Percentiles rank a stretch among this genome's conserved stretches.
phyloP scores from a whole-genome alignment of 2,797 vertebrate genomes.

The Eulemur rubriventer region DNA sequence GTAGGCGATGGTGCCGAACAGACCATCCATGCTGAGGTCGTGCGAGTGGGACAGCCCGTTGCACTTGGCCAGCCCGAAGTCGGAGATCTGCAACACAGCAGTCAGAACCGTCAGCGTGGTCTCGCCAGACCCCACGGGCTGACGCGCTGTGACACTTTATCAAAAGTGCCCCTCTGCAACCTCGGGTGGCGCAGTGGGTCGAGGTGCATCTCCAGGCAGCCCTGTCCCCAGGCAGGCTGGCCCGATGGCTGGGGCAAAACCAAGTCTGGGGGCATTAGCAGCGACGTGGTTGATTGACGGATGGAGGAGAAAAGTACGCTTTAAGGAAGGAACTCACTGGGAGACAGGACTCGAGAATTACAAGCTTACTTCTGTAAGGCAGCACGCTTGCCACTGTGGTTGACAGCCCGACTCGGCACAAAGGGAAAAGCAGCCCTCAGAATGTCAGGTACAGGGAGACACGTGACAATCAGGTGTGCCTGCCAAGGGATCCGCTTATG shows the following conservation, averaged over 20 bases:
- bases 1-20: conserved; percentile 98
- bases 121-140: background rate
- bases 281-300: fast-evolving
- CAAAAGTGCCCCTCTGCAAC: background rate
- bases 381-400: background rate
- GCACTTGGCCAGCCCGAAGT: conserved; percentile 98
- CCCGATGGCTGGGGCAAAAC: background rate
- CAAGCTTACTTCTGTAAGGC: background rate
- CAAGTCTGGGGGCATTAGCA: background rate
- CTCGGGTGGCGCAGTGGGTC: background rate
- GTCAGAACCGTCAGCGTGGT: fast-evolving
- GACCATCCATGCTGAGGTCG: conserved; percentile 97
- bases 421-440: background rate
- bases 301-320: background rate
- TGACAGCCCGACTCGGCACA: fast-evolving
- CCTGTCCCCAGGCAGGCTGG: background rate
- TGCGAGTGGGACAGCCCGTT: conserved; percentile 94
- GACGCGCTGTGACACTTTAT: background rate
- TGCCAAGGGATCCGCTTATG: background rate
- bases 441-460: background rate
- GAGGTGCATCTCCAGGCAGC: background rate
- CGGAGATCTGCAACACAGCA: conserved; percentile 91
- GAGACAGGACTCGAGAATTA: background rate
- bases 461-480: background rate
- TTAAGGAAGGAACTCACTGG: background rate